Base-by-base conservation (phyloP, 2,797 vertebrate genomes). In the Vespertilio murinus region DNA sequence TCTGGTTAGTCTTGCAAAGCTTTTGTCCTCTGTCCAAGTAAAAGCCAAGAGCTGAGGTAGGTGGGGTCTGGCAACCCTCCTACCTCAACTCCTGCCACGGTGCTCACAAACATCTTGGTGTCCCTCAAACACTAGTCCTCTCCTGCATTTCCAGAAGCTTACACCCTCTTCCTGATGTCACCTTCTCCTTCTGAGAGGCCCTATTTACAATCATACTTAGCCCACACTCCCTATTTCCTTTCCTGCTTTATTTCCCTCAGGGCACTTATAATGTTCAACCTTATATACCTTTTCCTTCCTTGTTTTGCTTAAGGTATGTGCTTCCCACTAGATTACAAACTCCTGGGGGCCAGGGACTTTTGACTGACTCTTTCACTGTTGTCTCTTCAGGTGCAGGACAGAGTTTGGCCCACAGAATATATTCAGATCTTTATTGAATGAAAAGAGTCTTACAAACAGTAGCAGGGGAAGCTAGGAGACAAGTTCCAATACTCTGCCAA, bases 31-130 rank as follows among this genome's bases (percentile, higher is more conserved):
- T 56, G 65, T 77, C 33, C 40, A 59, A 71, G 12, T 52, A 67
- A 33, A 4, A 81, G 10, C 23, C 65, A n/a, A 78, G 38, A 28
- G 18, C 74, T 9, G 8, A 8, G 33, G 6, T 42, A 4, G 6
- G 6, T 4, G 1, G 61, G 69, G 11, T 74, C 45, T 8, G 20
- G 40, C 14, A 42, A 12, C 13, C 49, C 49, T 73, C 59, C 13
- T 16, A 49, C 28, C 56, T 30, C 3, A 1, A 10, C 77, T 71
- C 3, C 0, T 8, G 22, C 56, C 42, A 52, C 0, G 0, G 28
- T 6, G 5, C 52, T 18, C 28, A 30, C 4, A 22, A 11, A 35
- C 33, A 45, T 5, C 10, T 22, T 18, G 49, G 25, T 17, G n/a
- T 38, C 13, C 67, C 54, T 82, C 64, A 8, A 9, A 22, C 17